Evolutionary conservation across 2,888 invertebrate species (phyloP).

Genomic region (Coecobrya sp.): DNA sequence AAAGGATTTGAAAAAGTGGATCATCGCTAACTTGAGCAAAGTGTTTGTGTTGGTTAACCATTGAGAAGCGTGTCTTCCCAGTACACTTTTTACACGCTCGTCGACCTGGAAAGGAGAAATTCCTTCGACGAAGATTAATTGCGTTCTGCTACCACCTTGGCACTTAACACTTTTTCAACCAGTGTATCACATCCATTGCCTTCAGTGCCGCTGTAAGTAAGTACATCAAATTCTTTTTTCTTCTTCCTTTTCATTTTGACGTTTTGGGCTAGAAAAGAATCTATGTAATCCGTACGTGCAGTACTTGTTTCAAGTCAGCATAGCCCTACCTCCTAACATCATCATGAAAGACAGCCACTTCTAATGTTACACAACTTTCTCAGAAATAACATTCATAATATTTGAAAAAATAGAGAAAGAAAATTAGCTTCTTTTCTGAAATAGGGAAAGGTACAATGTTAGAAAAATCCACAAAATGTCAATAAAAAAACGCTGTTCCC

Average conservation of each 20-base stretch:
- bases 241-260: not conserved
- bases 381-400: conserved; percentile 2
- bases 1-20: not conserved
- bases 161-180: conserved; percentile 5
- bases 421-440: not conserved
- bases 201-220: not conserved
- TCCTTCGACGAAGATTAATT: conserved; percentile 30
- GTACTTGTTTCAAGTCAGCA: not conserved
- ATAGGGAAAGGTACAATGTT: not conserved
- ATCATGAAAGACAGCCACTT: not conserved
- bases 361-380: not conserved
- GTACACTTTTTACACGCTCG: not conserved
- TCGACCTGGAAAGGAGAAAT: conserved; percentile 6
- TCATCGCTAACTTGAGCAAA: not conserved
- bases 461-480: conserved; percentile 1
- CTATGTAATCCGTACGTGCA: not conserved
- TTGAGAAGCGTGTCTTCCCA: not conserved
- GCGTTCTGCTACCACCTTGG: conserved; percentile 26
- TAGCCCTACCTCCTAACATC: not conserved
- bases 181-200: not conserved
- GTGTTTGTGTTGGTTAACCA: not conserved
- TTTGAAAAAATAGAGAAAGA: not conserved
- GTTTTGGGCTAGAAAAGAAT: not conserved
- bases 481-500: conserved; percentile 10
- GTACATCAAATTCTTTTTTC: conserved; percentile 1